Base-by-base conservation (phyloP, 2,797 vertebrate species). In the Thaleichthys pacificus region DNA sequence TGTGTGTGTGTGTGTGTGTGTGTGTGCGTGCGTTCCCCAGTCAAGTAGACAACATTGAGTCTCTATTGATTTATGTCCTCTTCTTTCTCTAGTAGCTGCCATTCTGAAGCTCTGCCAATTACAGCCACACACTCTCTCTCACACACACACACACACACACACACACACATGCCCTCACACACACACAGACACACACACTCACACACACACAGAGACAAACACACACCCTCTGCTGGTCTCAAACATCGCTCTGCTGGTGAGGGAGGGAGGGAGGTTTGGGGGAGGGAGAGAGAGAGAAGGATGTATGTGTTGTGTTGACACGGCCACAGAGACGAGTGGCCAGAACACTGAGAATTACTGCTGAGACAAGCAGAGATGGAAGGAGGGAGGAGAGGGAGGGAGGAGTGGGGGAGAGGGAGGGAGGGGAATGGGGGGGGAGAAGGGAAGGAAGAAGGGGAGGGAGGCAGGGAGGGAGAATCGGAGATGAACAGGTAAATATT, bases 291-390 rank as follows among this genome's bases (percentile, higher is more conserved):
- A 58, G 32, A 14, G 19, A 38, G 54, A 38, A 22, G 28, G n/a
- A 54, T 51, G 28, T n/a, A n/a, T 4, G 24, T 69, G 62, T 47
- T 35, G 32, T 42, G 12, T 66, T 62, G 58, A 72, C 70, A 42
- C 17, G 61, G 58, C 65, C 15, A 62, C 67, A 51, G 24, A 58
- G 28, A 30, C 6, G 63, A 11, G 28, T 38, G 60, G 3, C 24
- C 22, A 66, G 17, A 38, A 65, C 63, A 63, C 9, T 49, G 68
- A 47, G 62, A 73, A 69, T 60, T 73, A 73, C 51, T 56, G 54
- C 66, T 69, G 70, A 77, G 66, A 77, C 75, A 72, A 73, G 75
- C 75, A 69, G 49, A 71, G 12, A 56, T 47, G 61, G 56, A 51
- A 12, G 9, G 17, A 30, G 63, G 7, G 60, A 61, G 60, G 26